Evolutionary conservation across 2,888 invertebrate species (phyloP).

Genomic region (Drosophila helvetica): DNA sequence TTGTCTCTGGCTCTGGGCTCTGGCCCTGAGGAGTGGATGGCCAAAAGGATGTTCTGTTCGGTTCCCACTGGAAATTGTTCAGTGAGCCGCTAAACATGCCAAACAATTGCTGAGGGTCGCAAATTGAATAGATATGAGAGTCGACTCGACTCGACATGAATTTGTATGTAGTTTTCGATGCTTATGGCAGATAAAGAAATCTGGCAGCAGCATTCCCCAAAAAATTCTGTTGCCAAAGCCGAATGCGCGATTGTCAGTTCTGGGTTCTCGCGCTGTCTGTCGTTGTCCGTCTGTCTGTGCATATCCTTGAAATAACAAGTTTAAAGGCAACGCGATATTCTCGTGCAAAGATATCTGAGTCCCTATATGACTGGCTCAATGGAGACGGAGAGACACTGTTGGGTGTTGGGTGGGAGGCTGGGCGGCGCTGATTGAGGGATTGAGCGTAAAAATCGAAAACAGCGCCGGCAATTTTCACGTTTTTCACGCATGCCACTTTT

Average conservation of each 20-base stretch:
- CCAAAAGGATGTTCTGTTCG: constrained; percentile 2
- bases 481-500: constrained; percentile 69
- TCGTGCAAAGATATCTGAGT: constrained; percentile 39
- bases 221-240: constrained; percentile 64
- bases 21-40: neutral
- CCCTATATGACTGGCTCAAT: constrained; percentile 40
- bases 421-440: constrained; percentile 73
- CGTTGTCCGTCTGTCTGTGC: constrained; percentile 36
- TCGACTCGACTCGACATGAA: neutral
- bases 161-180: constrained; percentile 54
- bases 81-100: constrained; percentile 71
- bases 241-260: constrained; percentile 47
- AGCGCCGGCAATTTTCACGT: constrained; percentile 69
- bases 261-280: constrained; percentile 10
- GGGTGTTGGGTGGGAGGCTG: constrained; percentile 2
- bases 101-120: constrained; percentile 58
- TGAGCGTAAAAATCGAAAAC: constrained; percentile 73
- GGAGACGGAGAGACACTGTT: neutral
- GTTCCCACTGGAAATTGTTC: constrained; percentile 47
- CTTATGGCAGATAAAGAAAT: constrained; percentile 74
- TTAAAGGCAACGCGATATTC: constrained; percentile 69
- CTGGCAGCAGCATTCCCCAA: constrained; percentile 64
- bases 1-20: neutral
- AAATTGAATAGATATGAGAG: constrained; percentile 71
- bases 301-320: constrained; percentile 78